Percentiles rank a stretch among this genome's conserved stretches.
Evolutionary conservation across 1,140 invertebrate genomes (phyloP).

Genomic region (Drosophila melanica): DNA sequence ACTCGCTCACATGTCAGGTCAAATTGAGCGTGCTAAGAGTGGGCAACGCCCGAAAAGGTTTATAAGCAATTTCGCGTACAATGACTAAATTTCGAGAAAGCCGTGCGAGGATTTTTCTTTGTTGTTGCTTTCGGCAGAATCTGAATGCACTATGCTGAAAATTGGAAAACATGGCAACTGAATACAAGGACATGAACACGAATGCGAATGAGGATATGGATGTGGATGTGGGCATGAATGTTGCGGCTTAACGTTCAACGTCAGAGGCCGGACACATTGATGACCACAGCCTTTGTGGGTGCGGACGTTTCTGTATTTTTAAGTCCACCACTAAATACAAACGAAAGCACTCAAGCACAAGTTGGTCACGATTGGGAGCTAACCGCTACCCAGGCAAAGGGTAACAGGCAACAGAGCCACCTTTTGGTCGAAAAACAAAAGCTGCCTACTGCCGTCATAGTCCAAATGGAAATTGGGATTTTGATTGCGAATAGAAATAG

Average conservation of each 20-base stretch:
- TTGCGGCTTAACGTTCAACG: slow-evolving; percentile 70
- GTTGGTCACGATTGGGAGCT: slow-evolving; percentile 75
- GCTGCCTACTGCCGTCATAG: slow-evolving; percentile 54
- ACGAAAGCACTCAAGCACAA: slow-evolving; percentile 83
- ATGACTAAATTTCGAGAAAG: slow-evolving; percentile 76
- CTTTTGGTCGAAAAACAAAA: slow-evolving; percentile 37
- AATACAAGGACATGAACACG: slow-evolving; percentile 46
- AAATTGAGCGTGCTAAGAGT: slow-evolving; percentile 54
- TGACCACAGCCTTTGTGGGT: slow-evolving; percentile 73
- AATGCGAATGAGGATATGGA: slow-evolving; percentile 10
- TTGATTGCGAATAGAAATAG: slow-evolving; percentile 83
- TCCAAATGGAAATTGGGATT: slow-evolving; percentile 79
- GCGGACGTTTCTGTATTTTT: slow-evolving; percentile 75
- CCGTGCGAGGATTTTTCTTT: slow-evolving; percentile 57
- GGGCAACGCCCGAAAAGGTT: slow-evolving; percentile 33
- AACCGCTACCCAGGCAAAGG: slow-evolving; percentile 43
- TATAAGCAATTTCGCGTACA: slow-evolving; percentile 80
- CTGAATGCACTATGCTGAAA: slow-evolving; percentile 68
- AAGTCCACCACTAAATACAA: slow-evolving; percentile 84
- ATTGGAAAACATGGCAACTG: slow-evolving; percentile 76
- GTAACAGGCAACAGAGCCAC: slow-evolving; percentile 21
- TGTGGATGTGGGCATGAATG: slow-evolving; percentile 11
- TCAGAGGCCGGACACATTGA: slow-evolving; percentile 68
- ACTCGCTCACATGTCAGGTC: slow-evolving; percentile 62
- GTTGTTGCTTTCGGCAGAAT: slow-evolving; percentile 45